Evolutionary conservation across 2,113 vertebrate genomes (phyloP), one percentile per base, ranked within the genome.

Genomic region (Entomyzon cyanotis): DNA sequence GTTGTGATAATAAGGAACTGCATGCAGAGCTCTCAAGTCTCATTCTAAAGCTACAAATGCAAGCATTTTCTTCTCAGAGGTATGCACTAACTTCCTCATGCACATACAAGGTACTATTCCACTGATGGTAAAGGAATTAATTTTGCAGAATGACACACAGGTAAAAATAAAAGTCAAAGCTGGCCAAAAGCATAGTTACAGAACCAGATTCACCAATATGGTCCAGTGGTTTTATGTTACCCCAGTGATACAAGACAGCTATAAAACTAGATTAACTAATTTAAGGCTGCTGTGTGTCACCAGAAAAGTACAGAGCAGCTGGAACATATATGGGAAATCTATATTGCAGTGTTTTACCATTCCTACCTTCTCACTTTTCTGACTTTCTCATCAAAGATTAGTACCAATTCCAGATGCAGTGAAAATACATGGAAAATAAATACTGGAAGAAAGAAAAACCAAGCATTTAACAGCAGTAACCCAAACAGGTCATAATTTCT

Each of bases 181-280:
- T 88, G 35, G 13, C 30, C 13, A 5, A 93, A 84, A 85, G 2
- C 30, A 25, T 8, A 42, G 18, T 85, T 16, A 33, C 19, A 67
- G 50, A 64, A 85, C 33, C 27, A 80, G 37, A 77, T 52, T 77
- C 55, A 84, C 17, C 16, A 73, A 13, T 49, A 28, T 64, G 30
- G 6, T 86, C 35, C 67, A 80, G 84, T 55, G 50, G 33, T 39
- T 93, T 91, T 89, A 37, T 55, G 12, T 73, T 81, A 89, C 55
- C 58, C 58, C 19, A 21, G 50, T 67, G 74, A 88, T 41, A 85
- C 30, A 74, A 88, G 63, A 79, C 59, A 90, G 46, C 56, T 78
- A 86, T 91, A 93, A 95, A 96, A 90, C 35, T 74, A 79, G 79
- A 82, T 86, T 76, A 95, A 90, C 35, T 69, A 74, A 95, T 41